phyloP scores from a whole-genome alignment of 2,113 vertebrate species.

The Coreoperca whiteheadi region DNA sequence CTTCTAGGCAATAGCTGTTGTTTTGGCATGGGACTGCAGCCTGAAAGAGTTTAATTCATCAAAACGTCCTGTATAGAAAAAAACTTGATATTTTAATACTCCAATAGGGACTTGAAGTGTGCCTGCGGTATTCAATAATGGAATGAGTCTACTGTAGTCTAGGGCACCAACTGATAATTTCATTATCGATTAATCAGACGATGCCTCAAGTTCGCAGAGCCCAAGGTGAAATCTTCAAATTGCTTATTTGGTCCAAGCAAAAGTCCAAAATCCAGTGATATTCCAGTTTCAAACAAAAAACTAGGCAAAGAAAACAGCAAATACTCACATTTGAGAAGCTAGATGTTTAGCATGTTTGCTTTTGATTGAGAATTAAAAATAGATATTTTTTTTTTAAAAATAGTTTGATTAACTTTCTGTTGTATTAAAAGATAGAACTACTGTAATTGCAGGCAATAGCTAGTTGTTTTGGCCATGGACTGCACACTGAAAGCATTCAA shows the following conservation, averaged over 20 bases:
- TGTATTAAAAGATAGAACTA: not conserved
- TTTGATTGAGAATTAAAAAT: no score
- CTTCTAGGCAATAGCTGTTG: not conserved
- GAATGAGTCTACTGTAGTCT: not conserved
- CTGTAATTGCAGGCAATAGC: not conserved
- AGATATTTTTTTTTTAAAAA: no score
- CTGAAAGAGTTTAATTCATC: conserved; percentile 60
- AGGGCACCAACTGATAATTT: not conserved
- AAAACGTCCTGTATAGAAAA: not conserved
- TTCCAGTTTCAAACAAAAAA: not conserved
- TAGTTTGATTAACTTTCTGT: not conserved
- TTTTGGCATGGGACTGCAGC: conserved; percentile 30
- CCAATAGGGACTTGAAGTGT: not conserved
- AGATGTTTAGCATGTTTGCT: not conserved
- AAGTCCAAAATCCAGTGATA: not conserved
- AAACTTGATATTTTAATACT: not conserved
- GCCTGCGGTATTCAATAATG: not conserved
- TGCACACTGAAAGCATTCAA: conserved; percentile 41
- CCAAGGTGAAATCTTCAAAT: not conserved
- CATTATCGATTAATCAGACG: not conserved
- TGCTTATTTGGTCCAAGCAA: not conserved
- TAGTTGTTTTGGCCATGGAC: conserved; percentile 23
- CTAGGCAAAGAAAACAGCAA: not conserved
- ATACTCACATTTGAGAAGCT: not conserved
- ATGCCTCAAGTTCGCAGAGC: not conserved